Percentiles rank a stretch among this genome's conserved stretches.
These are phyloP conservation scores for Noctua pronuba DNA, from an alignment of 2,888 invertebrate species.

Conservation along the genomic window DNA sequence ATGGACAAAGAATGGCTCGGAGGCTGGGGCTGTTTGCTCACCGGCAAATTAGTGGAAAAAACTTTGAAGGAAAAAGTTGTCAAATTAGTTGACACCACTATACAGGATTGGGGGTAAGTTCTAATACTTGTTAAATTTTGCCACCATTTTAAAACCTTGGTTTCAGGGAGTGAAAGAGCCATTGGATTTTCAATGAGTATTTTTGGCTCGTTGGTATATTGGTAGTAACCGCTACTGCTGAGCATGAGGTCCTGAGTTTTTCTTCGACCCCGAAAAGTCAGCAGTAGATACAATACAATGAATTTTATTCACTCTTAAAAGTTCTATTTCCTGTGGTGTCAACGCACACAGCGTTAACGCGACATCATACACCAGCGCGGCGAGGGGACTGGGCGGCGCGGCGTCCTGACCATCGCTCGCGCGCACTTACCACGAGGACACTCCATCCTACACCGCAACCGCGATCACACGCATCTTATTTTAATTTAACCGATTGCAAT, in stretches of 20 bases:
- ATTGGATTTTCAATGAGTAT: neutral
- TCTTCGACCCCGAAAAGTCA: too few relatives aligned
- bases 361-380: too few relatives aligned
- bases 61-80: slow-evolving; percentile 83
- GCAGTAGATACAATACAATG: too few relatives aligned
- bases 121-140: neutral
- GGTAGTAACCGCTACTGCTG: neutral
- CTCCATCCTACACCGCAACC: too few relatives aligned
- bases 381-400: too few relatives aligned
- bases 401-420: too few relatives aligned
- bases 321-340: too few relatives aligned
- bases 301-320: too few relatives aligned
- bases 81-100: slow-evolving; percentile 87
- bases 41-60: slow-evolving; percentile 90
- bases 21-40: slow-evolving; percentile 91
- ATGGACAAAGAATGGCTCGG: slow-evolving; percentile 92
- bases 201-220: neutral
- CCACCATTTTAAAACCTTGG: neutral
- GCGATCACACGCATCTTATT: too few relatives aligned
- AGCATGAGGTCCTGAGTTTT: neutral
- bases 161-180: neutral
- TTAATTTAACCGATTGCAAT: too few relatives aligned
- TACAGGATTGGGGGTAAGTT: slow-evolving; percentile 87
- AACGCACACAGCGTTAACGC: too few relatives aligned
- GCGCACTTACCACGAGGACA: too few relatives aligned